Percentiles rank a stretch among this genome's conserved stretches.
Conservation (phyloP, 1,140 invertebrate species). For the Pantala flavescens region DNA sequence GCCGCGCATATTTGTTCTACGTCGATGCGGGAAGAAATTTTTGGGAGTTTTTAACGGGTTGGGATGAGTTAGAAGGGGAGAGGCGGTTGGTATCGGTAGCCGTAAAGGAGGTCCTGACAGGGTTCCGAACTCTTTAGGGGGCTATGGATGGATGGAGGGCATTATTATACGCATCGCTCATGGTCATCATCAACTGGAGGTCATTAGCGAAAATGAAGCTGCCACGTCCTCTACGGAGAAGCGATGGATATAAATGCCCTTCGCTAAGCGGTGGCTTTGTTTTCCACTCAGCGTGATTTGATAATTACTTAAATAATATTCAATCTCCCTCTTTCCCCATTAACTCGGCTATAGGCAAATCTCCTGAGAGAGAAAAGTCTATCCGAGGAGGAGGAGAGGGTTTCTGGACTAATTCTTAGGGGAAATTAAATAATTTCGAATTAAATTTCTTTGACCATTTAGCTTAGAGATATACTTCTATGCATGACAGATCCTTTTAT, state of each 20-base stretch:
- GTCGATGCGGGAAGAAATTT: too few relatives aligned
- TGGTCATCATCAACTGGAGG: background rate
- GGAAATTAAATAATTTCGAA: too few relatives aligned
- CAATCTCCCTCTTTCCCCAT: background rate
- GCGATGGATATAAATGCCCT: background rate
- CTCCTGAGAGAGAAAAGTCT: too few relatives aligned
- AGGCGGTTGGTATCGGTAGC: background rate
- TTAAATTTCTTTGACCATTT: too few relatives aligned
- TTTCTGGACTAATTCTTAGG: too few relatives aligned
- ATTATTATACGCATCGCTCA: background rate
- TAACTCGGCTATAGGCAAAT: background rate
- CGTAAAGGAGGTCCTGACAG: too few relatives aligned
- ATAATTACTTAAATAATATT: constrained; percentile 11
- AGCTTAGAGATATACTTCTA: too few relatives aligned
- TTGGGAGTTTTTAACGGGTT: too few relatives aligned
- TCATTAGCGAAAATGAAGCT: constrained; percentile 9
- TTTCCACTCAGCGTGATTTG: background rate
- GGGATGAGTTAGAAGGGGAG: background rate
- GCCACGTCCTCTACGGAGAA: background rate
- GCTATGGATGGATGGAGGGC: background rate
- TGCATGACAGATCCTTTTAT: too few relatives aligned
- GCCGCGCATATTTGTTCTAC: too few relatives aligned
- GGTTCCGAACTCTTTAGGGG: background rate
- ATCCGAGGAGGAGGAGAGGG: too few relatives aligned
- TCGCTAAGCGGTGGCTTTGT: background rate